A percentile compares a stretch with the other conserved stretches of the same genome.
phyloP scores from a whole-genome alignment of 2,888 invertebrate species.

The Caenorhabditis sp. region DNA sequence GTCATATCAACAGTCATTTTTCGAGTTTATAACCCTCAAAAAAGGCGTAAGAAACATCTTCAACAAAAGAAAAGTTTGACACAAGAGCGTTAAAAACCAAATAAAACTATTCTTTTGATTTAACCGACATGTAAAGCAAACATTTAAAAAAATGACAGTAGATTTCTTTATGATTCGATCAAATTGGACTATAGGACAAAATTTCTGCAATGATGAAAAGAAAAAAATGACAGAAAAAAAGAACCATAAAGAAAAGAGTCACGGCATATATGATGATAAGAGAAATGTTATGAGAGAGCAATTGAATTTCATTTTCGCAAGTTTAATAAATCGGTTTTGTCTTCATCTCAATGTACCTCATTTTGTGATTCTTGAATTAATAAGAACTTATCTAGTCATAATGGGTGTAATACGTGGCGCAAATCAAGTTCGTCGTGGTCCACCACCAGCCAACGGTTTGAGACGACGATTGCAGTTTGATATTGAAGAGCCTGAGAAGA shows the following conservation, averaged over 20 bases:
- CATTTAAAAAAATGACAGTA: not conserved
- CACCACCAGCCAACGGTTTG: slow-evolving; percentile 16
- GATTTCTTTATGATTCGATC: slow-evolving; percentile 3
- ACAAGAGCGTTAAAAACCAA: not conserved
- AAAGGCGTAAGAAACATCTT: not conserved
- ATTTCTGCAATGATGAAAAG: not conserved
- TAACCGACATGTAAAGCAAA: not conserved
- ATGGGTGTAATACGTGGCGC: slow-evolving; percentile 32
- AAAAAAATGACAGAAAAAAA: slow-evolving; percentile 12
- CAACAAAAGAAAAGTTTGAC: not conserved
- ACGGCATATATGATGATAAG: slow-evolving; percentile 19
- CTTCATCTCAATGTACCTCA: not conserved
- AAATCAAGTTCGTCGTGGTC: slow-evolving; percentile 5
- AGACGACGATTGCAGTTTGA: slow-evolving; percentile 15
- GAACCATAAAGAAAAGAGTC: slow-evolving; percentile 37
- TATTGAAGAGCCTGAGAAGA: slow-evolving; percentile 15
- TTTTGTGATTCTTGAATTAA: slow-evolving; percentile 1
- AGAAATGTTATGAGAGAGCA: slow-evolving; percentile 38
- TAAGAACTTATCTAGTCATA: no score
- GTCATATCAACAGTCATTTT: not conserved
- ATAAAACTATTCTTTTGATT: not conserved
- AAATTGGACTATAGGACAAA: not conserved
- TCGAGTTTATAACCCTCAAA: not conserved
- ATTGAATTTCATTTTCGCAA: slow-evolving; percentile 31
- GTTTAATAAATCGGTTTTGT: slow-evolving; percentile 11